Evolutionary conservation across 1,140 invertebrate genomes (phyloP), one percentile per base, ranked within the genome.

Genomic region (Aphis gossypii): DNA sequence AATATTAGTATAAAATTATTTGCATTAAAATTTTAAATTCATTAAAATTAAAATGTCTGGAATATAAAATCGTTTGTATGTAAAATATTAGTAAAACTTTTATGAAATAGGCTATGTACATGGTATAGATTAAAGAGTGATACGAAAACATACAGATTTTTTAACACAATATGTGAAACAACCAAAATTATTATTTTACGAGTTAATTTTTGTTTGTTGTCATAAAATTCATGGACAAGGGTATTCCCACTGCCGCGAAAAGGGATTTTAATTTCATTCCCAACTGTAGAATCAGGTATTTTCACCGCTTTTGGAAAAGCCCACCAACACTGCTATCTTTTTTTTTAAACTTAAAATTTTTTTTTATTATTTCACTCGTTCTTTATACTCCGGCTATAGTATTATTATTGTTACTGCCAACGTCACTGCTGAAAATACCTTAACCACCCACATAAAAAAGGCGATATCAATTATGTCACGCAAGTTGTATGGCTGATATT

Each of bases 261-360:
- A 90, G 51, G 51, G 88, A 90, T 90, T 90, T 54, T 90, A 56
- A 90, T 90, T 90, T 60, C 51, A 41, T 90, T 90, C 30, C 2
- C 38, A 35, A 25, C 51, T 11, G 35, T 21, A 9, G 38, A 41
- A 56, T 56, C 56, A 56, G 48, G 41, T 90, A 41, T 90, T 54
- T 90, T 90, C 35, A 90, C 23, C 51, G 88, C 21, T 11, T 56
- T 56, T 20, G 35, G 4, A 35, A 41, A 41, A 41, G 38, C 1
- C 1, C 21, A 21, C 14, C 21, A 48, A 14, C n/a, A n/a, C 86
- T 38, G 25, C 11, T 30, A 38, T 46, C 14, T 76, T 76, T 76
- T 56, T 68, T 76, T 76, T 76, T 18, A 68, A n/a, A 76, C n/a
- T 68, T 68, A 18, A 7, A n/a, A n/a, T 14, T 76, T 76, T 18